A percentile compares a stretch with the other conserved stretches of the same genome.
Conservation (phyloP, 2,797 vertebrate genomes). For the Chromobotia macracanthus region DNA sequence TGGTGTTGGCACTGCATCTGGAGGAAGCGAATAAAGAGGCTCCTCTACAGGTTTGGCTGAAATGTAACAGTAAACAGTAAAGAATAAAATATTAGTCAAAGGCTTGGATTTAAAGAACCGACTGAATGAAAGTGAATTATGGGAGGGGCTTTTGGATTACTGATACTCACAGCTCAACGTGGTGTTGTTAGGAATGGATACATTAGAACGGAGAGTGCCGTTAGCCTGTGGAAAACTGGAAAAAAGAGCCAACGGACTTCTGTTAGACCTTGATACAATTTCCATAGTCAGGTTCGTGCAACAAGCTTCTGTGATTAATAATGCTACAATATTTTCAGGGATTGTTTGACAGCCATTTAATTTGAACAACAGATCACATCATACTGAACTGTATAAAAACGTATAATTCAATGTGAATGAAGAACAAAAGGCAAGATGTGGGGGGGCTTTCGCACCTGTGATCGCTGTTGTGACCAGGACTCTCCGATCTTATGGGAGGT, state of each 20-base stretch:
- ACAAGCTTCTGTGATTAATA: not conserved
- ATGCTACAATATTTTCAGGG: not conserved
- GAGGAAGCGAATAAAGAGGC: slow-evolving; percentile 81
- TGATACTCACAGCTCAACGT: slow-evolving; percentile 71
- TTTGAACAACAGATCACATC: not conserved
- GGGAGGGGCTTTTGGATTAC: not conserved
- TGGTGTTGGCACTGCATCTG: slow-evolving; percentile 74
- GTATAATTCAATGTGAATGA: not conserved
- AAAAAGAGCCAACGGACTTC: slow-evolving; percentile 4
- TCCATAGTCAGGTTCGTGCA: no score
- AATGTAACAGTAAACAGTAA: slow-evolving; percentile 45
- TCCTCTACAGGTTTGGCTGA: slow-evolving; percentile 74
- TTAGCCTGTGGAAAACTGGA: slow-evolving; percentile 65
- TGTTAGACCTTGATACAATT: not conserved
- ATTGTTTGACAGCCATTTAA: no score
- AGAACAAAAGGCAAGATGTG: not conserved
- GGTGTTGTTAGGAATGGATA: slow-evolving; percentile 56
- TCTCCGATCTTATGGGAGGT: slow-evolving; percentile 69
- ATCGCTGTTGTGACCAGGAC: slow-evolving; percentile 62
- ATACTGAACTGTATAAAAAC: not conserved
- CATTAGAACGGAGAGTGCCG: slow-evolving; percentile 55
- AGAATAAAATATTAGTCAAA: not conserved
- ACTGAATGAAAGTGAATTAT: not conserved
- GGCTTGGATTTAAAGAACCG: not conserved
- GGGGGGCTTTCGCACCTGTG: slow-evolving; percentile 64